Evolutionary conservation across 2,797 vertebrate species (phyloP).

Genomic region (Arnoldichthys spilopterus): DNA sequence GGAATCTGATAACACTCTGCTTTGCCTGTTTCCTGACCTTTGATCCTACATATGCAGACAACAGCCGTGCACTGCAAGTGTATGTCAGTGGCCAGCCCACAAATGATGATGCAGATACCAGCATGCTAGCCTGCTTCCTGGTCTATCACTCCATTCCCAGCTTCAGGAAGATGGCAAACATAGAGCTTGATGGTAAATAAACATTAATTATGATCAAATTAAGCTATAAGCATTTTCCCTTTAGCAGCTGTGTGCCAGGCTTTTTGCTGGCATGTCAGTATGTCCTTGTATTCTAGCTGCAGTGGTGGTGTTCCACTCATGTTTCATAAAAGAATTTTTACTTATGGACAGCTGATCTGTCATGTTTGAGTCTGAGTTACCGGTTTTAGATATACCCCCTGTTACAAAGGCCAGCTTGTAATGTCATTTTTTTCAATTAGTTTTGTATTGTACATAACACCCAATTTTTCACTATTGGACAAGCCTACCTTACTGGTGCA

Average conservation of each 20-base stretch:
- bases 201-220: neutral
- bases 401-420: no score
- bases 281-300: no score
- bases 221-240: neutral
- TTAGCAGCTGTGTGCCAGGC: no score
- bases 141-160: constrained; percentile 91
- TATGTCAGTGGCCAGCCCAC: constrained; percentile 83
- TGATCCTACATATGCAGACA: constrained; percentile 71
- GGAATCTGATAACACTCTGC: neutral
- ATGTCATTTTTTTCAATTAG: no score
- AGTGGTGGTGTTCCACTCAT: neutral
- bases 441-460: no score
- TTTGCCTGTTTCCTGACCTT: neutral
- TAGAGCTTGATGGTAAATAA: constrained; percentile 70
- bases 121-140: constrained; percentile 90
- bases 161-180: constrained; percentile 72
- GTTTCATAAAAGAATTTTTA: neutral
- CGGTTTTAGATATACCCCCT: neutral
- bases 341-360: neutral
- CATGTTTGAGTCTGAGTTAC: neutral
- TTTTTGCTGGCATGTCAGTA: neutral
- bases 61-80: constrained; percentile 79
- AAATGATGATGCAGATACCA: constrained; percentile 71
- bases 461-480: no score
- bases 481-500: no score